Evolutionary conservation across 2,113 vertebrate genomes (phyloP), one percentile per base, ranked within the genome.

Genomic region (Tursiops truncatus): DNA sequence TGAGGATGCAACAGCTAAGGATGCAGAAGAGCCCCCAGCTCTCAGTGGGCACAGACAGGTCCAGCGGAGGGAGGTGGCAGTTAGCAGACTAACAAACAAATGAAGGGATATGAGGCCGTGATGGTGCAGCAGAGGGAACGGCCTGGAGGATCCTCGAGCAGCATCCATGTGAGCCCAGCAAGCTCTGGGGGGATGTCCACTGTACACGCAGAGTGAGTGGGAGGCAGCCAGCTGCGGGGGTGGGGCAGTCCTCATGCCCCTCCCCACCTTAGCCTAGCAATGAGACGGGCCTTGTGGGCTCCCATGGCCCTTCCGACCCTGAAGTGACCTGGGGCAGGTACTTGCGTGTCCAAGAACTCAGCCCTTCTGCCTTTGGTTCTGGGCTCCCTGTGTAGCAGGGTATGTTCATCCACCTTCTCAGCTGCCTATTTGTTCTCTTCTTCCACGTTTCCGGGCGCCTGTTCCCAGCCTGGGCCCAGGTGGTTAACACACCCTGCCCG

Each of bases 111-210:
- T 4, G 31, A 65, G 89, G 36, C 21, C 1, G 20, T 6, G 12
- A n/a, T 25, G 33, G 74, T 9, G 36, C n/a, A 1, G 25, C 26
- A n/a, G 53, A 77, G 26, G 47, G 31, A 28, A 20, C 1, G 1
- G 28, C 44, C 23, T 2, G 18, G 0, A 44, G 25, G 15, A 47
- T 47, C 44, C 44, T 47, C 44, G 21, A 44, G 65, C 21, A 17
- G 87, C 28, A 0, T 50, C n/a, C 7, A 1, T 8, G n/a, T 65
- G 36, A 25, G 47, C 58, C 53, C 2, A 12, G 28, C 2, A 6
- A 4, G 3, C 5, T 15, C 70, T 1, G 0, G 1, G 8, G 8
- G 38, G 10, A 41, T 0, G 20, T 26, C 33, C 10, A 5, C 23
- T 1, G 44, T 8, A 18, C 58, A 36, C 1, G 53, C 44, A 41